Conservation (phyloP, 1,140 invertebrate species). For the Drosophila setifemur region DNA sequence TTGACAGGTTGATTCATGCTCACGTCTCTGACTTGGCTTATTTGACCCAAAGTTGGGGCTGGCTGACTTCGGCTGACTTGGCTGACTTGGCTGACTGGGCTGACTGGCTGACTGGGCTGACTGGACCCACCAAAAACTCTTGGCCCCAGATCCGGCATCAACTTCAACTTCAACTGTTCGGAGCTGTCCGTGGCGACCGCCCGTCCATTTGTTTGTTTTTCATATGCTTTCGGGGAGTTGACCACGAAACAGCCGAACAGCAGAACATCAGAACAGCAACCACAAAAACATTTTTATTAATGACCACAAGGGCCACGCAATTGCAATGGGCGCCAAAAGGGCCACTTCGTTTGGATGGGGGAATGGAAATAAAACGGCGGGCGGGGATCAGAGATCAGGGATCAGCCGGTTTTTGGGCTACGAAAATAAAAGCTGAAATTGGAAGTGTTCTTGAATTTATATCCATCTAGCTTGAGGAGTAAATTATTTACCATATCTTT, state of each 20-base stretch:
- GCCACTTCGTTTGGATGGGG: constrained; percentile 53
- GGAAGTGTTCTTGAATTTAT: no score
- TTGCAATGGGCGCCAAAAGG: constrained; percentile 79
- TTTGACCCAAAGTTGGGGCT: constrained; percentile 72
- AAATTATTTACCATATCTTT: no score
- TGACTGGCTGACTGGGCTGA: constrained; percentile 5
- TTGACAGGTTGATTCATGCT: constrained; percentile 82
- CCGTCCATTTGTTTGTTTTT: constrained; percentile 76
- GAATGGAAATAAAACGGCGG: background rate
- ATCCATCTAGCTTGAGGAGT: no score
- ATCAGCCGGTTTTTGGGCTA: background rate
- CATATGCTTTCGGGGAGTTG: constrained; percentile 66
- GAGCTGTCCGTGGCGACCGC: constrained; percentile 41
- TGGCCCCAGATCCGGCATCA: constrained; percentile 47
- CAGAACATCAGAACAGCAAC: constrained; percentile 30
- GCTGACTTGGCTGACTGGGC: constrained; percentile 5
- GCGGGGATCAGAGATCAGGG: constrained; percentile 19
- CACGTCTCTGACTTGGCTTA: constrained; percentile 78
- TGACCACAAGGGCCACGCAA: constrained; percentile 70
- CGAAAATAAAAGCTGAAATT: background rate
- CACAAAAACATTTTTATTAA: constrained; percentile 74
- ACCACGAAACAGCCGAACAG: constrained; percentile 48
- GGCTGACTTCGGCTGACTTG: constrained; percentile 26
- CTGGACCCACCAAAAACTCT: constrained; percentile 42
- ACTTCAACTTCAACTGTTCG: constrained; percentile 1